These are phyloP conservation scores for Manduca sexta DNA, from an alignment of 1,140 invertebrate species.

Conservation along the genomic window DNA sequence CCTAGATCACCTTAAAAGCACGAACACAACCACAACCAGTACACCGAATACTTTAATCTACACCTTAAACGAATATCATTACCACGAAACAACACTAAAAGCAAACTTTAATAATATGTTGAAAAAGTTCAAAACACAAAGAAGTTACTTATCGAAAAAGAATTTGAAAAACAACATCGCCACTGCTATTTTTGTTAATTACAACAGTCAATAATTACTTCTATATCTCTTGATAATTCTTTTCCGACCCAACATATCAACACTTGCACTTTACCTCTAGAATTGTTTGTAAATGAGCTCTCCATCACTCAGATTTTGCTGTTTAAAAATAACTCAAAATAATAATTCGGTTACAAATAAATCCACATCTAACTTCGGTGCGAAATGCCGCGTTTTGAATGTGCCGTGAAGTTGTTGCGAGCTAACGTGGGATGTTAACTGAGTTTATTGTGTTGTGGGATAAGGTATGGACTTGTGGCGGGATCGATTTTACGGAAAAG, in stretches of 20 bases:
- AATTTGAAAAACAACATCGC: too few relatives aligned
- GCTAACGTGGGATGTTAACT: neutral
- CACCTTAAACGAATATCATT: too few relatives aligned
- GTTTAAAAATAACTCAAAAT: conserved; percentile 4
- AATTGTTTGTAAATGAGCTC: conserved; percentile 1
- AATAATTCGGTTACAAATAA: neutral
- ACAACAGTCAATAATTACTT: neutral
- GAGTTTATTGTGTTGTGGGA: conserved; percentile 1
- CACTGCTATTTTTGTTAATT: too few relatives aligned
- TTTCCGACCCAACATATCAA: conserved; percentile 2
- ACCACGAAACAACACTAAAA: too few relatives aligned
- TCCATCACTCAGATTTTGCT: conserved; percentile 1
- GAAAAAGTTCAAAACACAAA: too few relatives aligned
- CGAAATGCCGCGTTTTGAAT: neutral
- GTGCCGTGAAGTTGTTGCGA: neutral
- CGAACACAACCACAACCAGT: too few relatives aligned
- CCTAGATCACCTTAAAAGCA: too few relatives aligned
- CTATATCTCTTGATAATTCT: conserved; percentile 4
- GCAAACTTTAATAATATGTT: too few relatives aligned
- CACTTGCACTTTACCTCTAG: neutral
- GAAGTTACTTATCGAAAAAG: too few relatives aligned
- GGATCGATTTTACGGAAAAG: too few relatives aligned
- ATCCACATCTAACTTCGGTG: conserved; percentile 1
- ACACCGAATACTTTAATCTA: too few relatives aligned
- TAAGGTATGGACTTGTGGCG: conserved; percentile 3